These are phyloP conservation scores for Agrotis puta DNA, from an alignment of 2,888 invertebrate genomes.

Conservation along the genomic window DNA sequence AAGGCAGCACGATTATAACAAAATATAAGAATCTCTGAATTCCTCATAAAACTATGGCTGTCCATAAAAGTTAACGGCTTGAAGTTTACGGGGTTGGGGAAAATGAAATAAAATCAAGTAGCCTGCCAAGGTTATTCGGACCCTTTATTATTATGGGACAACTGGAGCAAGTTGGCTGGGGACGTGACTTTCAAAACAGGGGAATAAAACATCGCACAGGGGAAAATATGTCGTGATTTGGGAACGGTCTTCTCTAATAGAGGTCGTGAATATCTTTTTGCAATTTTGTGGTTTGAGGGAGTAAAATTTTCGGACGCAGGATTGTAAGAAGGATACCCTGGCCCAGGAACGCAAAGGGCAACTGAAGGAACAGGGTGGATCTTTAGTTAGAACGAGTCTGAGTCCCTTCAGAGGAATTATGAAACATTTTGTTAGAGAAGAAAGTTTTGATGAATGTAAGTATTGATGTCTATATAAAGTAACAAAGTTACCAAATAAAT, in stretches of 20 bases:
- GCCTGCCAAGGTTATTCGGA: slow-evolving; percentile 58
- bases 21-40: slow-evolving; percentile 42
- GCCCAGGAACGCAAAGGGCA: too few species aligned
- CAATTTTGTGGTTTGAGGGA: too few species aligned
- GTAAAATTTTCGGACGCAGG: too few species aligned
- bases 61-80: slow-evolving; percentile 66
- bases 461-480: too few species aligned
- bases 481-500: too few species aligned
- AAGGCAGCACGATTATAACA: slow-evolving; percentile 45
- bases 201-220: slow-evolving; percentile 25
- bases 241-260: not conserved
- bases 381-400: too few species aligned
- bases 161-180: slow-evolving; percentile 37
- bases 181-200: slow-evolving; percentile 58
- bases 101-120: slow-evolving; percentile 62
- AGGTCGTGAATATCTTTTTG: slow-evolving; percentile 1
- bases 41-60: slow-evolving; percentile 56
- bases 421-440: too few species aligned
- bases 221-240: slow-evolving; percentile 21
- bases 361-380: too few species aligned
- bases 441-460: too few species aligned
- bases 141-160: slow-evolving; percentile 58
- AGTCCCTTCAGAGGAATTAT: too few species aligned
- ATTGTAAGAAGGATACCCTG: too few species aligned
- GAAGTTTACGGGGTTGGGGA: slow-evolving; percentile 54